Evolutionary conservation across 2,888 invertebrate species (phyloP), one percentile per base, ranked within the genome.

Genomic region (Chrysotoxum bicinctum): DNA sequence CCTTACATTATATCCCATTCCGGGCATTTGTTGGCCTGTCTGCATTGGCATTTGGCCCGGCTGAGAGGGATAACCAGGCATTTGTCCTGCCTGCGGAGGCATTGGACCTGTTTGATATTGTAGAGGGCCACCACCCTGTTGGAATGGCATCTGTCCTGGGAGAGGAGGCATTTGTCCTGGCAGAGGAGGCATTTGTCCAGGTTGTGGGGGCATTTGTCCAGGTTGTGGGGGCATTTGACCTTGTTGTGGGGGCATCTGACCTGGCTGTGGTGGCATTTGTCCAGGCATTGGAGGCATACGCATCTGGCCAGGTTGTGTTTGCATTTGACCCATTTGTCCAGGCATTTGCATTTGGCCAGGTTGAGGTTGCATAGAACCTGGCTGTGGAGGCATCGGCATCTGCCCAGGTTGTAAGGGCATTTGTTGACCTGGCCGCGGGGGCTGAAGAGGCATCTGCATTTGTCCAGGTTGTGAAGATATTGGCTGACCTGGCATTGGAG

Each of bases 1-100:
- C 77, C 89, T 88, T 79, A 90, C 91, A 87, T 90, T 90, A 72
- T 88, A 91, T 2, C 90, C 90, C 32, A 89, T 84, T 14, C 88
- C 88, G 21, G 88, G 87, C 84, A 88, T 88, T 54, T 87, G 87
- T 52, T 87, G 88, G 2, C 88, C 89, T 5, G 88, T 88, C 70
- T 89, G 89, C 35, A 89, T 89, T 21, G 89, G 87, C 76, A 89
- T 88, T 48, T 87, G 88, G 64, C 50, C 82, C 52, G 83, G 88
- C 64, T 88, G 91, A 16, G 89, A 89, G 23, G 90, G 90, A 87
- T 88, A 90, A 26, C 89, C 89, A 30, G 88, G 88, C 87, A 87
- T 87, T 90, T 87, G 88, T 0, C 88, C 88, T 0, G 30, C 89
- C 30, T 45, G 64, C 2, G 62, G 87, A 50, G 84, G 75, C 64